Evolutionary conservation across 2,888 invertebrate species (phyloP).

Genomic region (Pyrrhosoma nymphula): DNA sequence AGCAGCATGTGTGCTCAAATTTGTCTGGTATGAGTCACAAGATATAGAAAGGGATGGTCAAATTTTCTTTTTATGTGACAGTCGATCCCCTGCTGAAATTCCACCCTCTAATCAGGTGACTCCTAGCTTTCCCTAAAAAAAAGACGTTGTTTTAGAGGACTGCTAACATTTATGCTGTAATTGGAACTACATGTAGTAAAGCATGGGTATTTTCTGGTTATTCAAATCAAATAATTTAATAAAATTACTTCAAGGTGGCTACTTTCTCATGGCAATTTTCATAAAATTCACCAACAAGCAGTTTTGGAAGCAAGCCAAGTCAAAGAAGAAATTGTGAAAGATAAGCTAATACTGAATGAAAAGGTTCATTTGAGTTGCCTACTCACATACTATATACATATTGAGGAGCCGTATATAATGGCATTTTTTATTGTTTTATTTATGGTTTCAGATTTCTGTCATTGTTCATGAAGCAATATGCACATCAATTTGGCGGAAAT

Average conservation of each 20-base stretch:
- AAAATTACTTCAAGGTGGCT: constrained; percentile 84
- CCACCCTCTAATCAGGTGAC: too few species aligned
- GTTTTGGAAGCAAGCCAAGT: constrained; percentile 88
- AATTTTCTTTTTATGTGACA: too few species aligned
- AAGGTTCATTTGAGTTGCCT: constrained; percentile 80
- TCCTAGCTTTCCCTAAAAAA: too few species aligned
- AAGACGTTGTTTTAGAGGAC: too few species aligned
- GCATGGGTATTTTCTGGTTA: too few species aligned
- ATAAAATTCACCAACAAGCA: constrained; percentile 93
- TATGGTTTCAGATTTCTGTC: constrained; percentile 82
- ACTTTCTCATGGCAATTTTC: constrained; percentile 89
- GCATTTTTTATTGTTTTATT: constrained; percentile 66
- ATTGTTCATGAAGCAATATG: constrained; percentile 91
- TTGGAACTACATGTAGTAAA: too few species aligned
- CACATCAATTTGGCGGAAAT: constrained; percentile 91
- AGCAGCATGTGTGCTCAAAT: too few species aligned
- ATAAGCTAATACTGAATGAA: constrained; percentile 86
- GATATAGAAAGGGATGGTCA: too few species aligned
- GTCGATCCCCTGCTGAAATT: too few species aligned
- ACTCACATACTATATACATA: constrained; percentile 68
- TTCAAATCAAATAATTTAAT: too few species aligned
- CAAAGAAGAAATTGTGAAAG: constrained; percentile 92
- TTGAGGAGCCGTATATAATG: constrained; percentile 20
- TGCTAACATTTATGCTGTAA: too few species aligned
- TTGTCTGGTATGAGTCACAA: too few species aligned